Evolutionary conservation across 1,140 invertebrate genomes (phyloP).

Genomic region (Monomorium pharaonis): DNA sequence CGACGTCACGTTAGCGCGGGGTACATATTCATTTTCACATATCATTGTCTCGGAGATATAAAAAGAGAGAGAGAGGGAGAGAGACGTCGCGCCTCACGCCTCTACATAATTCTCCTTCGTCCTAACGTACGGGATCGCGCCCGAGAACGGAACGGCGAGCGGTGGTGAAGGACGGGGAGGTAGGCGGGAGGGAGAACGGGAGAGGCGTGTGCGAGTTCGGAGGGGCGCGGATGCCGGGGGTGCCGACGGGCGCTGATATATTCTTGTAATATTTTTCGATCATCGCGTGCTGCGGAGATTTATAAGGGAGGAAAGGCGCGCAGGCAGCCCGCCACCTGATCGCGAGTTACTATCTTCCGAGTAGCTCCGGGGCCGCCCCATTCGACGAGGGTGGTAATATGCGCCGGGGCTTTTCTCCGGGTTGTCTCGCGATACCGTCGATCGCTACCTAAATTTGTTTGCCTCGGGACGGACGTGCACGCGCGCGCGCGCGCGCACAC

Average conservation of each 20-base stretch:
- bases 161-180: not conserved
- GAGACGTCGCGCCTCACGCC: slow-evolving; percentile 79
- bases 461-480: slow-evolving; percentile 52
- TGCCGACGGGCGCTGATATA: slow-evolving; percentile 84
- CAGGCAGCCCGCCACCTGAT: slow-evolving; percentile 83
- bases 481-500: slow-evolving; percentile 46
- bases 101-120: slow-evolving; percentile 70
- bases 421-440: slow-evolving; percentile 59
- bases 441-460: slow-evolving; percentile 58
- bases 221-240: slow-evolving; percentile 62
- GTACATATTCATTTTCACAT: slow-evolving; percentile 78
- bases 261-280: slow-evolving; percentile 86
- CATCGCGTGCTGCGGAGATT: slow-evolving; percentile 85
- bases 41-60: slow-evolving; percentile 85
- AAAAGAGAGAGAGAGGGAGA: no score
- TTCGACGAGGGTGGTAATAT: slow-evolving; percentile 59
- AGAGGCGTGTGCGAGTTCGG: not conserved
- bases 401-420: slow-evolving; percentile 54
- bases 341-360: slow-evolving; percentile 80
- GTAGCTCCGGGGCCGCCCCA: slow-evolving; percentile 36
- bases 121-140: slow-evolving; percentile 60
- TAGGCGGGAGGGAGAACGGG: not conserved
- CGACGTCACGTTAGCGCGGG: slow-evolving; percentile 6
- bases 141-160: slow-evolving; percentile 63
- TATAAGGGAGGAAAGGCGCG: slow-evolving; percentile 77